phyloP scores from a whole-genome alignment of 2,888 invertebrate species.

The Thereva unica region DNA sequence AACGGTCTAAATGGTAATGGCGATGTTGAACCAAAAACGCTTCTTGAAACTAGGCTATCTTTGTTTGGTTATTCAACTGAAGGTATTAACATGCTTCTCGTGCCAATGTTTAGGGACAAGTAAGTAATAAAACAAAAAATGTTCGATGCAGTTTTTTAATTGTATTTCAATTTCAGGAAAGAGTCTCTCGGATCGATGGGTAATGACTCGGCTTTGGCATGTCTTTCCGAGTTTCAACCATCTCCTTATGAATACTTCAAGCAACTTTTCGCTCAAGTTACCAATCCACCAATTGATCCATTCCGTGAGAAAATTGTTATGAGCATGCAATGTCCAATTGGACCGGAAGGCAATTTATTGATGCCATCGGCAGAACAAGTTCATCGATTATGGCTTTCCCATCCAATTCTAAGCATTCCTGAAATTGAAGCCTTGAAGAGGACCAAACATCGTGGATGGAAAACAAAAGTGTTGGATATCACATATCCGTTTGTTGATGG shows the following conservation, averaged over 20 bases:
- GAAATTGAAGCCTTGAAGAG: conserved; percentile 87
- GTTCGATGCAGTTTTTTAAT: background rate
- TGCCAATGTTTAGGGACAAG: conserved; percentile 97
- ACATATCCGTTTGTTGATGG: conserved; percentile 82
- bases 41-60: conserved; percentile 81
- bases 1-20: conserved; percentile 44
- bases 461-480: conserved; percentile 82
- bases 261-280: conserved; percentile 98
- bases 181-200: conserved; percentile 99
- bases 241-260: conserved; percentile 97
- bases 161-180: conserved; percentile 66
- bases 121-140: conserved; percentile 58
- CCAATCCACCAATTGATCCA: conserved; percentile 99
- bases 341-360: conserved; percentile 93
- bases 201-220: conserved; percentile 96
- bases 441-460: conserved; percentile 87
- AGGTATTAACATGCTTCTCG: conserved; percentile 87
- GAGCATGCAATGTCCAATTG: conserved; percentile 96
- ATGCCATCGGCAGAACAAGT: conserved; percentile 85
- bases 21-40: conserved; percentile 60
- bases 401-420: conserved; percentile 90
- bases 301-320: conserved; percentile 98
- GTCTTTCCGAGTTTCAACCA: conserved; percentile 93
- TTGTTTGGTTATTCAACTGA: conserved; percentile 95
- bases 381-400: conserved; percentile 87